Conservation (phyloP, 2,888 invertebrate species). For the Acleris sparsana region DNA sequence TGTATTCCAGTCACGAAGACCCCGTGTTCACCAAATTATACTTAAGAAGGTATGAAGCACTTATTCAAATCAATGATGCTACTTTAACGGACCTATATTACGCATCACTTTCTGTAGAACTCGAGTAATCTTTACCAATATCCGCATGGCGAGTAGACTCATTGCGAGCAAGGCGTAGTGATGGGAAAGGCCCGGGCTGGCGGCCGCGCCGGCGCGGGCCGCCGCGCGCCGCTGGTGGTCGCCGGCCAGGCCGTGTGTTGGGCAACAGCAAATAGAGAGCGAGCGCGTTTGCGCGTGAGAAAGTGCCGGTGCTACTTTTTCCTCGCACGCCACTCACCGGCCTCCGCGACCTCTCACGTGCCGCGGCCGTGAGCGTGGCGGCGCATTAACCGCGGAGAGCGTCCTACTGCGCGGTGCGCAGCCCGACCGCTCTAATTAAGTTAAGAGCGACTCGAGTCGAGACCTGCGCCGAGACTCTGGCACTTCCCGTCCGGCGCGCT, state of each 20-base stretch:
- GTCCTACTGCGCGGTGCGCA: background rate
- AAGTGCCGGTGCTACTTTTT: slow-evolving; percentile 26
- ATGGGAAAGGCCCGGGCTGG: no score
- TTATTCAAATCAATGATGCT: background rate
- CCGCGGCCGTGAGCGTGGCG: background rate
- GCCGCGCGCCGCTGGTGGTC: background rate
- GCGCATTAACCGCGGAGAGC: background rate
- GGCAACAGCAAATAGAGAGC: slow-evolving; percentile 15
- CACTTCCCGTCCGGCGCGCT: slow-evolving; percentile 22
- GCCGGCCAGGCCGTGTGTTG: background rate
- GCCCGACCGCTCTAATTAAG: slow-evolving; percentile 7
- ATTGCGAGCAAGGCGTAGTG: no score
- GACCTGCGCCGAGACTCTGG: background rate
- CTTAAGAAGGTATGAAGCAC: background rate
- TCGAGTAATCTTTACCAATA: background rate
- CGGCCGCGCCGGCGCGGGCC: background rate
- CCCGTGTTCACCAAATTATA: background rate
- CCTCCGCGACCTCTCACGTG: slow-evolving; percentile 12
- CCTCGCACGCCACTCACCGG: slow-evolving; percentile 30
- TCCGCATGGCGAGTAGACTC: background rate
- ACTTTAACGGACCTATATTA: background rate
- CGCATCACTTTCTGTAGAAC: background rate
- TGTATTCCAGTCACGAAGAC: background rate
- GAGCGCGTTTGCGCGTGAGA: slow-evolving; percentile 21
- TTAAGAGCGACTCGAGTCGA: slow-evolving; percentile 5